A percentile compares a stretch with the other conserved stretches of the same genome.
These are phyloP conservation scores for Rhineura floridana DNA, from an alignment of 2,113 vertebrate genomes.

Conservation along the genomic window DNA sequence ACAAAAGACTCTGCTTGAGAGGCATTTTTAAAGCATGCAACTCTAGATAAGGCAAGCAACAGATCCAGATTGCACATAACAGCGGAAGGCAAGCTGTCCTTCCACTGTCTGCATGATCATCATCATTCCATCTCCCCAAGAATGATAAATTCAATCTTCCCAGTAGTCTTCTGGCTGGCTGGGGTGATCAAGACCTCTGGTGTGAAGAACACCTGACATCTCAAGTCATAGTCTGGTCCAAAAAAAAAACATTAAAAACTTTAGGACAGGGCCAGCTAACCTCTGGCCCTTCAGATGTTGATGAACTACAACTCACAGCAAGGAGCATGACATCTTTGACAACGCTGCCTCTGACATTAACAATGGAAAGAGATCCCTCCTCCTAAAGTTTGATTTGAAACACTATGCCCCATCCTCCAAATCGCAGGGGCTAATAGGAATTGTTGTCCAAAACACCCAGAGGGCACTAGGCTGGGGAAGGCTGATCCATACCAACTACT, in stretches of 20 bases:
- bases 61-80: background rate
- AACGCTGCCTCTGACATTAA: conserved; percentile 29
- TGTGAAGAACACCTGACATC: background rate
- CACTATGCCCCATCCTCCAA: too few relatives aligned
- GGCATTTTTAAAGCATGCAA: background rate
- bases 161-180: background rate
- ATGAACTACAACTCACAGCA: background rate
- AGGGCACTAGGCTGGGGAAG: too few relatives aligned
- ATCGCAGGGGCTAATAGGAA: too few relatives aligned
- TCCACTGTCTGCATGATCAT: background rate
- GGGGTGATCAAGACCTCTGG: background rate
- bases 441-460: too few relatives aligned
- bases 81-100: background rate
- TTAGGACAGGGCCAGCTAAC: background rate
- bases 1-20: background rate
- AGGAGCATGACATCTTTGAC: conserved; percentile 29
- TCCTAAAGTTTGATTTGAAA: too few relatives aligned
- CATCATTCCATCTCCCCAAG: background rate
- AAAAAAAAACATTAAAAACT: too few relatives aligned
- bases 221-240: background rate
- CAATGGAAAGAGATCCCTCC: background rate
- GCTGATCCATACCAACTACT: too few relatives aligned
- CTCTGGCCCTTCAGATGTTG: too few relatives aligned
- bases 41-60: background rate
- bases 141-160: background rate